Evolutionary conservation across 2,797 vertebrate genomes (phyloP), one percentile per base, ranked within the genome.

Genomic region (Benthosema pterotum): DNA sequence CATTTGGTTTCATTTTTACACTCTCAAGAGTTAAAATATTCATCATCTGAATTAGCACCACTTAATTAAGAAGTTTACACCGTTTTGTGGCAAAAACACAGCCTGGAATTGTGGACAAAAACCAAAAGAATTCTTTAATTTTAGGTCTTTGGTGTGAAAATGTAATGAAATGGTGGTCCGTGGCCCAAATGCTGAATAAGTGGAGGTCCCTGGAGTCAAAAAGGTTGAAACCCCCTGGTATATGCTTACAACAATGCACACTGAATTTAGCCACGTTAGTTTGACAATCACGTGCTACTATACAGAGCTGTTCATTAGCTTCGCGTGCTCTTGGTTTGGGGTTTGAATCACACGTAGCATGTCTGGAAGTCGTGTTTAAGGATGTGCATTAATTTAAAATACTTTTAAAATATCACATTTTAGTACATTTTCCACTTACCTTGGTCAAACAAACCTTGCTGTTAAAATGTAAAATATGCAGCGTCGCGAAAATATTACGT

Each of bases 401-500:
- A 13, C 5, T 25, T 25, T 0, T 43, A 11, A 9, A 2, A 2
- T 16, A 2, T 9, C 16, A 38, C 13, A 45, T 16, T 6, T 1
- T 5, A 12, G 12, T 5, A 51, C 17, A 0, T 65, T 54, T 47
- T 19, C 2, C 11, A 1, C 57, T 67, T 49, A 69, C 60, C 53
- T 3, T 14, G n/a, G n/a, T n/a, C 12, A 54, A 38, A 49, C 50
- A 38, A 38, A 38, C 32, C 32, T 7, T 38, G 45, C 2, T 46
- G n/a, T 13, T 13, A 14, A n/a, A n/a, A n/a, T n/a, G 12, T 13
- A 56, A 51, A 43, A 9, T 6, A 57, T 51, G 32, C 3, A 25
- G 22, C 22, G 88, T 87, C 89, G 80, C 15, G 8, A 12, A 42
- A 60, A 70, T 62, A 73, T 79, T 64, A 67, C 88, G 90, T 91